Conservation (phyloP, 1,140 invertebrate genomes). For the Lineus longissimus region DNA sequence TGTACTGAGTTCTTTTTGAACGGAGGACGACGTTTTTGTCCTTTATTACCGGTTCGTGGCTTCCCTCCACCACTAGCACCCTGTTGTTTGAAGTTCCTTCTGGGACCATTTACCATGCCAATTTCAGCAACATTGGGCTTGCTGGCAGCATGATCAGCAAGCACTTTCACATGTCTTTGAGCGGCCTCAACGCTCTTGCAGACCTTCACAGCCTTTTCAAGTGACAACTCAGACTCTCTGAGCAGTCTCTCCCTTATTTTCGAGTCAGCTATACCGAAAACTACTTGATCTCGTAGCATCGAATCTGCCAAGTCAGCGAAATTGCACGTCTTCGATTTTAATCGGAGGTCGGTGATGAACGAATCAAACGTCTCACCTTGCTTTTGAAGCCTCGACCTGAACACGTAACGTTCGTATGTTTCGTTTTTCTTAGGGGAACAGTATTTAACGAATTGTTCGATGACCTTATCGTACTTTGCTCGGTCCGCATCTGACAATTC, state of each 20-base stretch:
- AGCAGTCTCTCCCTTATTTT: conserved; percentile 13
- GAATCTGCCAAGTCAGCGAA: conserved; percentile 19
- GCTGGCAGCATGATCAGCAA: too few species aligned
- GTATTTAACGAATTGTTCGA: background rate
- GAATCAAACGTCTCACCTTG: conserved; percentile 17
- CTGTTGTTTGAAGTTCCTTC: too few species aligned
- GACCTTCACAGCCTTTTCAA: background rate
- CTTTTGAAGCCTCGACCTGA: conserved; percentile 18
- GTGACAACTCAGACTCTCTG: conserved; percentile 9
- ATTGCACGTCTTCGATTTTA: conserved; percentile 19
- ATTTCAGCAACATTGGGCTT: too few species aligned
- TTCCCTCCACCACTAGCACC: too few species aligned
- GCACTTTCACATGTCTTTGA: too few species aligned
- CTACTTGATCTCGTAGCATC: conserved; percentile 21
- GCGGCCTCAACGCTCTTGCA: too few species aligned
- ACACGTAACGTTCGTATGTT: conserved; percentile 21
- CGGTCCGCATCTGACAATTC: background rate
- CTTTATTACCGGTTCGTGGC: too few species aligned
- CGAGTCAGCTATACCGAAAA: conserved; percentile 18
- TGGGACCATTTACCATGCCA: too few species aligned
- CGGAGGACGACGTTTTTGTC: too few species aligned
- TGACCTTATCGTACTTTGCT: background rate
- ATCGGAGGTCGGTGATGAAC: conserved; percentile 13
- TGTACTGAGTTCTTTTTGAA: too few species aligned
- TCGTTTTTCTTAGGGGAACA: conserved; percentile 16